Evolutionary conservation across 2,888 invertebrate species (phyloP).

Genomic region (Tridacna gigas): DNA sequence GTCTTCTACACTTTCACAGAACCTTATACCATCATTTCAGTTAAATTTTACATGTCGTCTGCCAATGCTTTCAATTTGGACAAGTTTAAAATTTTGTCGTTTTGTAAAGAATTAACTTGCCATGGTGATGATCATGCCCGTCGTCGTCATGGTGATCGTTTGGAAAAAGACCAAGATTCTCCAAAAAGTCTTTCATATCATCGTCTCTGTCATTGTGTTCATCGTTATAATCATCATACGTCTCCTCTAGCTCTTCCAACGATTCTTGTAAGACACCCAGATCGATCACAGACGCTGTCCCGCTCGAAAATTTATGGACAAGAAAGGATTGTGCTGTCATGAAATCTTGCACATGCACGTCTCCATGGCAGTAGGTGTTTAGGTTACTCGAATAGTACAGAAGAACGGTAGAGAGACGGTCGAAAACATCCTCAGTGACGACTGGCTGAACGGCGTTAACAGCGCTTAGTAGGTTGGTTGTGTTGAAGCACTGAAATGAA

Average conservation of each 20-base stretch:
- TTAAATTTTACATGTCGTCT: too few species aligned
- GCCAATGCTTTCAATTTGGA: too few species aligned
- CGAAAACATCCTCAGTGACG: slow-evolving; percentile 43
- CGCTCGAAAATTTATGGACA: slow-evolving; percentile 24
- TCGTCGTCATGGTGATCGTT: slow-evolving; percentile 22
- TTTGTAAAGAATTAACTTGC: background rate
- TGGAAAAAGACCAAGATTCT: slow-evolving; percentile 3
- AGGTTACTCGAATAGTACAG: slow-evolving; percentile 48
- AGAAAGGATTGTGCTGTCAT: slow-evolving; percentile 1
- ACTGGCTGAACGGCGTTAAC: slow-evolving; percentile 22
- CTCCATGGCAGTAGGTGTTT: slow-evolving; percentile 30
- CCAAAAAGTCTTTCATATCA: slow-evolving; percentile 2
- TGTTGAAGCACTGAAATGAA: slow-evolving; percentile 61
- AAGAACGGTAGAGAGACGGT: slow-evolving; percentile 44
- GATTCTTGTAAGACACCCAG: slow-evolving; percentile 59
- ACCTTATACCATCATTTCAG: too few species aligned
- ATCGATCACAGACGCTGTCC: slow-evolving; percentile 16
- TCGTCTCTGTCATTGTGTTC: slow-evolving; percentile 11
- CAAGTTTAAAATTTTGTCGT: too few species aligned
- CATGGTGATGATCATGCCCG: slow-evolving; percentile 16
- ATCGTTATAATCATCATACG: slow-evolving; percentile 57
- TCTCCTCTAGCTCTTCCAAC: slow-evolving; percentile 58
- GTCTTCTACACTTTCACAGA: too few species aligned
- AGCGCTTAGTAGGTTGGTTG: slow-evolving; percentile 31
- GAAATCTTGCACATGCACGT: slow-evolving; percentile 34